A percentile compares a stretch with the other conserved stretches of the same genome.
Evolutionary conservation across 2,888 invertebrate genomes (phyloP).

Genomic region (Tetanocera ferruginea): DNA sequence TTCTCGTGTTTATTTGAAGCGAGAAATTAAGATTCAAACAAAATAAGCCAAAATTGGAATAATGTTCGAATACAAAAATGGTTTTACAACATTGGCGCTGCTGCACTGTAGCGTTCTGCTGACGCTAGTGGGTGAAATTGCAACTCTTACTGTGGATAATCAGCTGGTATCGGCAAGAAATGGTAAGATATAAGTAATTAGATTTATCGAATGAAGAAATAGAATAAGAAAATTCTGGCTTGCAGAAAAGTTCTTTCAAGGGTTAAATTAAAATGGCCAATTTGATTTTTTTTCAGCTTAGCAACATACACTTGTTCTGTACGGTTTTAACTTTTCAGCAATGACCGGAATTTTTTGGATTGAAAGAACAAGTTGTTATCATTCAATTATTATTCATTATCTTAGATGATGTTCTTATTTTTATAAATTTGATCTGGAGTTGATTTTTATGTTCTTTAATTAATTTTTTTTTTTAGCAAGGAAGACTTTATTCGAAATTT

Average conservation of each 20-base stretch:
- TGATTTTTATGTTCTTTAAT: no score
- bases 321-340: no score
- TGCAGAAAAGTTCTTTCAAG: no score
- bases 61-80: slow-evolving; percentile 27
- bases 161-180: slow-evolving; percentile 68
- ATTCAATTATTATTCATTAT: no score
- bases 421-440: no score
- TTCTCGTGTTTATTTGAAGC: background rate
- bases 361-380: no score
- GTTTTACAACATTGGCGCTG: slow-evolving; percentile 40
- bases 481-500: no score
- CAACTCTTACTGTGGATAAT: slow-evolving; percentile 66
- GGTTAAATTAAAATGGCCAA: no score
- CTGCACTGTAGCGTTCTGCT: slow-evolving; percentile 34
- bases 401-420: no score
- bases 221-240: slow-evolving; percentile 16
- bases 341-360: no score
- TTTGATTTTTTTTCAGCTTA: background rate
- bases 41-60: slow-evolving; percentile 19
- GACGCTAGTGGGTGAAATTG: slow-evolving; percentile 16
- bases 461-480: no score
- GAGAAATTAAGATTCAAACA: background rate
- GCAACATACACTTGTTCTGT: no score
- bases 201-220: background rate
- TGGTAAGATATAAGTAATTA: slow-evolving; percentile 59